phyloP scores from a whole-genome alignment of 2,113 vertebrate species.

The Cyrtonyx montezumae region DNA sequence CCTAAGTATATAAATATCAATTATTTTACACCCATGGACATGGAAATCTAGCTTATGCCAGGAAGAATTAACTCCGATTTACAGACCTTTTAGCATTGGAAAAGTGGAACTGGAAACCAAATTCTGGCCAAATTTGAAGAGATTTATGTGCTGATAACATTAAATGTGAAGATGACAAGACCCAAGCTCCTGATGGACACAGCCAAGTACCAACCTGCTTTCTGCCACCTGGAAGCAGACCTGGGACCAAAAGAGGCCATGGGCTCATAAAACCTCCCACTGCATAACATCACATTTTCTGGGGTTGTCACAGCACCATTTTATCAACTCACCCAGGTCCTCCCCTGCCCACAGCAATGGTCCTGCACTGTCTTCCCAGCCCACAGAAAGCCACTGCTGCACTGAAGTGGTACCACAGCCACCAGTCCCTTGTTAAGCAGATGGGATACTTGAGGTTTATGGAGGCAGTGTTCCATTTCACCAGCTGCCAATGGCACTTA shows the following conservation, averaged over 20 bases:
- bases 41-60: neutral
- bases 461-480: neutral
- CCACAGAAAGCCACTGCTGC: accelerated
- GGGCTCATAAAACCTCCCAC: neutral
- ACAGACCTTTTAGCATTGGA: neutral
- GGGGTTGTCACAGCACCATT: neutral
- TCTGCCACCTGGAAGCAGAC: neutral
- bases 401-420: neutral
- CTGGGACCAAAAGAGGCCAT: neutral
- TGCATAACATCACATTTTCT: neutral
- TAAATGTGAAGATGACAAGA: neutral
- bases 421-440: neutral
- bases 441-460: neutral
- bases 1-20: neutral
- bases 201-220: neutral
- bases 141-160: neutral
- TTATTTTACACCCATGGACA: neutral
- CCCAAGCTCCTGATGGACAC: neutral
- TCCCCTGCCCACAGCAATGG: neutral
- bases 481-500: neutral
- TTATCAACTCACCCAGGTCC: neutral
- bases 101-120: neutral
- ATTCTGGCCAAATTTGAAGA: neutral
- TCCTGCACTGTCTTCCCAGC: neutral
- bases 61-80: neutral